These are phyloP conservation scores for Chaetodon trifasciatus DNA, from an alignment of 2,797 vertebrate genomes.

Conservation along the genomic window DNA sequence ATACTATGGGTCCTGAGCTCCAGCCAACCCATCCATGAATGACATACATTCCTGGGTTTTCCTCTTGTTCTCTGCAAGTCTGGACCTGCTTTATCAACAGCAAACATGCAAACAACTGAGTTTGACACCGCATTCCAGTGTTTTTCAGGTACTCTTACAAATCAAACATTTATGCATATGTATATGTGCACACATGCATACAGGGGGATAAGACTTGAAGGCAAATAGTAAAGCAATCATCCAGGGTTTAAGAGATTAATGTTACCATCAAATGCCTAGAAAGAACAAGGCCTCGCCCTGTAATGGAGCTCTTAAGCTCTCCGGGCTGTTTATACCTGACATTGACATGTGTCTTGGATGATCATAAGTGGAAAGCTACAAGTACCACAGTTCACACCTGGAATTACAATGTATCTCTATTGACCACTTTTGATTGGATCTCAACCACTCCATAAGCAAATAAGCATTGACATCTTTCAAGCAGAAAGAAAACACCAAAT, in stretches of 20 bases:
- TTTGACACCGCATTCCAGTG: constrained; percentile 18
- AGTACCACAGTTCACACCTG: too few species aligned
- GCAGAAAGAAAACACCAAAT: too few species aligned
- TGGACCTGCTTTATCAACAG: constrained; percentile 7
- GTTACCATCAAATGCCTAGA: constrained; percentile 14
- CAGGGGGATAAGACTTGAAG: neutral
- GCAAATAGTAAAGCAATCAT: neutral
- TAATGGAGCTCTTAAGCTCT: constrained; percentile 7
- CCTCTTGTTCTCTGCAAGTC: constrained; percentile 17
- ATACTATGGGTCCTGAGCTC: neutral
- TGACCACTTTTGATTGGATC: too few species aligned
- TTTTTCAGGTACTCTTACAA: neutral
- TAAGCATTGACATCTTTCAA: too few species aligned
- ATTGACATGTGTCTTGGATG: too few species aligned
- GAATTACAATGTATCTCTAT: too few species aligned
- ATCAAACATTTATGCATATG: neutral
- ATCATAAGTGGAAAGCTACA: too few species aligned
- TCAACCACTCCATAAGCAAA: too few species aligned
- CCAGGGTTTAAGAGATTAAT: constrained; percentile 45
- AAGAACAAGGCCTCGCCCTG: constrained; percentile 1
- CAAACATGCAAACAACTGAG: constrained; percentile 39
- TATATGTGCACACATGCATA: neutral
- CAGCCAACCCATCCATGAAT: neutral
- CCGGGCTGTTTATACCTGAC: neutral
- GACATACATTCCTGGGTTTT: constrained; percentile 14